These are phyloP conservation scores for Tetranychus truncatus DNA, from an alignment of 2,888 invertebrate genomes.

Conservation along the genomic window DNA sequence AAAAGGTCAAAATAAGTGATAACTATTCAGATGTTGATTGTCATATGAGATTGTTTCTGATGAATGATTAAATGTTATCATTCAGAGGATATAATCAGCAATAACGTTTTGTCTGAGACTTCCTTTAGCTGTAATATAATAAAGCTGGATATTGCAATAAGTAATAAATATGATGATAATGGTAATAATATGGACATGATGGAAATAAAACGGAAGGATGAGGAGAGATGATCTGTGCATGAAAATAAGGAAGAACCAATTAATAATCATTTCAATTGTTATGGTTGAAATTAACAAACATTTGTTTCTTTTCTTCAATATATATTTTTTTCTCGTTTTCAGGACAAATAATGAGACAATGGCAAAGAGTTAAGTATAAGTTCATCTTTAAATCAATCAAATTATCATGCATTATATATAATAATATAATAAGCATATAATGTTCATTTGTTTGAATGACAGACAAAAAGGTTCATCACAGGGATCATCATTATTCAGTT, in stretches of 20 bases:
- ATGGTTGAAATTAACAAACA: no score
- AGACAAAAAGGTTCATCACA: not conserved
- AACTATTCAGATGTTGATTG: not conserved
- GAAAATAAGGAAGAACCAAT: not conserved
- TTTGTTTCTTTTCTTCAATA: no score
- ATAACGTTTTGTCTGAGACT: not conserved
- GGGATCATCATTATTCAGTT: not conserved
- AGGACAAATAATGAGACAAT: not conserved
- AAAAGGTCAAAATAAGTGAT: not conserved
- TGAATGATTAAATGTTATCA: no score
- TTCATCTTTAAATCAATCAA: not conserved
- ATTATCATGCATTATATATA: not conserved
- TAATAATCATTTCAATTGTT: no score
- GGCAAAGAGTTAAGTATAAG: not conserved
- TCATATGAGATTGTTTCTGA: no score
- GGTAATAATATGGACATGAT: not conserved
- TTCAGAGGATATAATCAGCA: no score
- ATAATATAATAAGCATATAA: not conserved
- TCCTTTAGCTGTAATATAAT: not conserved
- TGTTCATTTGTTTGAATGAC: not conserved
- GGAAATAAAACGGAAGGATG: no score
- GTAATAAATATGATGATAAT: not conserved
- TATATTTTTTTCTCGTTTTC: not conserved
- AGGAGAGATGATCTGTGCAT: not conserved
- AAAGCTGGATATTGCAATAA: no score